Evolutionary conservation across 2,113 vertebrate genomes (phyloP).

Genomic region (Synchiropus splendidus): DNA sequence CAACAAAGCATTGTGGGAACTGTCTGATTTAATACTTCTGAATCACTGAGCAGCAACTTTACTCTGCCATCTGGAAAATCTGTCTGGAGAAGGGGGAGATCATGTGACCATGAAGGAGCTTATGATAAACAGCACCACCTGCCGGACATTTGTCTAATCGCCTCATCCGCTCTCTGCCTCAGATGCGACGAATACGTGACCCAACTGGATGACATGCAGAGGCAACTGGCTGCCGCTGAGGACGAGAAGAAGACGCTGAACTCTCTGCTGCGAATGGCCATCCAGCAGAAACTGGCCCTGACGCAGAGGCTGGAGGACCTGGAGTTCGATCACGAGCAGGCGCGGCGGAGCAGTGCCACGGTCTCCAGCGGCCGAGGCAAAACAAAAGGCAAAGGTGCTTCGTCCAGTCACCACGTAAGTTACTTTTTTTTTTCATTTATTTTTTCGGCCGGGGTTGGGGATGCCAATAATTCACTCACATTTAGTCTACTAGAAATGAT

Average conservation of each 20-base stretch:
- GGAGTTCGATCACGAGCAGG: constrained; percentile 85
- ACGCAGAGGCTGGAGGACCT: constrained; percentile 68
- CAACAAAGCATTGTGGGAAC: constrained; percentile 48
- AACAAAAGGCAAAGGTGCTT: constrained; percentile 71
- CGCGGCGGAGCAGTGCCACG: constrained; percentile 72
- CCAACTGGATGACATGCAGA: constrained; percentile 70
- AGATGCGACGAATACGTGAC: constrained; percentile 71
- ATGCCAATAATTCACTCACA: no score
- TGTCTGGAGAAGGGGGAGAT: constrained; percentile 29
- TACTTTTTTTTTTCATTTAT: no score
- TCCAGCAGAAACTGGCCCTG: constrained; percentile 69
- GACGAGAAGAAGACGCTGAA: constrained; percentile 74
- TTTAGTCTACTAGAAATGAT: no score
- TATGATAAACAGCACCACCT: constrained; percentile 35
- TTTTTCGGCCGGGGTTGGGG: no score
- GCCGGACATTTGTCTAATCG: constrained; percentile 20
- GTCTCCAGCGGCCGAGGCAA: constrained; percentile 59
- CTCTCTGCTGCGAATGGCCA: constrained; percentile 68
- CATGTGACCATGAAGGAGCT: constrained; percentile 8
- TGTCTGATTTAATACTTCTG: constrained; percentile 41
- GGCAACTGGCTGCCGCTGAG: constrained; percentile 66
- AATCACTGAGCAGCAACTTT: constrained; percentile 21
- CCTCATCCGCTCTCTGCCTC: neutral
- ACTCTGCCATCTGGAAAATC: constrained; percentile 51
- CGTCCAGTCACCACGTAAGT: constrained; percentile 84